Percentiles rank a stretch among this genome's conserved stretches.
These are phyloP conservation scores for Dicentrarchus labrax DNA, from an alignment of 2,113 vertebrate species.

Conservation along the genomic window DNA sequence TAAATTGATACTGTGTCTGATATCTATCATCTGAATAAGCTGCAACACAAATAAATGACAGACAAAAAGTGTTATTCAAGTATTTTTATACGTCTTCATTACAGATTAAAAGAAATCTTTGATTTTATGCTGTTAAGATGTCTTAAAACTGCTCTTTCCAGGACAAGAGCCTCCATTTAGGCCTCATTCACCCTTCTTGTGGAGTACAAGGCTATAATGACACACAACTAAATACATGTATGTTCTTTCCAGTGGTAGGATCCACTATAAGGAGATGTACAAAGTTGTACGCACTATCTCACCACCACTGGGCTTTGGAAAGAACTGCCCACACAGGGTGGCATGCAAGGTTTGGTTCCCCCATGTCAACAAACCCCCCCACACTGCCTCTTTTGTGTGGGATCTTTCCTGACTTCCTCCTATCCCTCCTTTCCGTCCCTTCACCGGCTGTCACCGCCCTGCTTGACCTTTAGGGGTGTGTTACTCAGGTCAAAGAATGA, in stretches of 20 bases:
- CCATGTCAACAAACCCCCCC: constrained; percentile 65
- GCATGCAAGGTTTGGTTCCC: constrained; percentile 99
- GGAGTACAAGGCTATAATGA: constrained; percentile 12
- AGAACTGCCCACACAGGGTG: constrained; percentile 99
- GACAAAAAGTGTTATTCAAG: neutral
- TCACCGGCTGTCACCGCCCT: constrained; percentile 54
- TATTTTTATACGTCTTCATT: neutral
- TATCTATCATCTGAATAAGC: neutral
- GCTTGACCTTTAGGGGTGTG: constrained; percentile 64
- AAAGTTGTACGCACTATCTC: constrained; percentile 99
- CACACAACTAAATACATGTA: constrained; percentile 85
- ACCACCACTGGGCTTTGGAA: constrained; percentile 99
- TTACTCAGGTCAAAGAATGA: constrained; percentile 78
- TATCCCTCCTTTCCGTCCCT: constrained; percentile 74
- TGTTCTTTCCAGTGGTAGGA: constrained; percentile 98
- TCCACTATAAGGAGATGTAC: constrained; percentile 99
- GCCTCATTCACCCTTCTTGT: constrained; percentile 1
- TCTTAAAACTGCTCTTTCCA: neutral
- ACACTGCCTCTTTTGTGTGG: constrained; percentile 72
- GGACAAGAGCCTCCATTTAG: neutral
- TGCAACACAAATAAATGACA: neutral
- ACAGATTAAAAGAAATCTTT: neutral
- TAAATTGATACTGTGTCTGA: neutral
- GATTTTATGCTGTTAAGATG: neutral
- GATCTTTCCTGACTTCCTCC: constrained; percentile 80